Conservation (phyloP, 2,888 invertebrate species). For the Gerosis bhagava region DNA sequence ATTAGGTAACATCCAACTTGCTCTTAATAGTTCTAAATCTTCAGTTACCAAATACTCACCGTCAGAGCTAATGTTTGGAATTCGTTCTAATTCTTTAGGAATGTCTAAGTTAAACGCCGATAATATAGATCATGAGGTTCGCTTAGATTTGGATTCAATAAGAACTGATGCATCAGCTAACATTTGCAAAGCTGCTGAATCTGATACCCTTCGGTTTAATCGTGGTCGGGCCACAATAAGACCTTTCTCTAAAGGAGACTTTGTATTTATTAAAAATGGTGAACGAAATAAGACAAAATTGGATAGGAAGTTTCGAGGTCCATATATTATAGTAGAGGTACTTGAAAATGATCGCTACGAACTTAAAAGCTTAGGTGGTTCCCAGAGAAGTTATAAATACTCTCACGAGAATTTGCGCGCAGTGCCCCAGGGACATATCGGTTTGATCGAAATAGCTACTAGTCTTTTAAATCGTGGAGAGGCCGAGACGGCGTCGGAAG, state of each 20-base stretch:
- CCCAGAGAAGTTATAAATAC: constrained; percentile 16
- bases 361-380: constrained; percentile 2
- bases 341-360: neutral
- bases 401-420: constrained; percentile 15
- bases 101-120: neutral
- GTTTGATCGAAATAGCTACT: constrained; percentile 3
- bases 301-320: neutral
- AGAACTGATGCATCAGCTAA: neutral
- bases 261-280: neutral
- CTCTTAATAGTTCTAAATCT: neutral
- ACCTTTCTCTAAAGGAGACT: neutral
- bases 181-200: neutral
- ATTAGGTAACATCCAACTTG: neutral
- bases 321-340: neutral
- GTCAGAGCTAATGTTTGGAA: neutral
- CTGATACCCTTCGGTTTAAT: neutral
- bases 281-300: neutral
- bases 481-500: constrained; percentile 8
- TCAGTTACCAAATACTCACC: neutral
- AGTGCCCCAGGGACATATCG: constrained; percentile 21
- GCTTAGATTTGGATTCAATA: neutral
- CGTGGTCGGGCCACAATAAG: neutral
- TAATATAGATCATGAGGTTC: neutral
- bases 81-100: neutral
- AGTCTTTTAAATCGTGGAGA: neutral